These are phyloP conservation scores for Gobio gobio DNA, from an alignment of 2,113 vertebrate genomes.

Conservation along the genomic window DNA sequence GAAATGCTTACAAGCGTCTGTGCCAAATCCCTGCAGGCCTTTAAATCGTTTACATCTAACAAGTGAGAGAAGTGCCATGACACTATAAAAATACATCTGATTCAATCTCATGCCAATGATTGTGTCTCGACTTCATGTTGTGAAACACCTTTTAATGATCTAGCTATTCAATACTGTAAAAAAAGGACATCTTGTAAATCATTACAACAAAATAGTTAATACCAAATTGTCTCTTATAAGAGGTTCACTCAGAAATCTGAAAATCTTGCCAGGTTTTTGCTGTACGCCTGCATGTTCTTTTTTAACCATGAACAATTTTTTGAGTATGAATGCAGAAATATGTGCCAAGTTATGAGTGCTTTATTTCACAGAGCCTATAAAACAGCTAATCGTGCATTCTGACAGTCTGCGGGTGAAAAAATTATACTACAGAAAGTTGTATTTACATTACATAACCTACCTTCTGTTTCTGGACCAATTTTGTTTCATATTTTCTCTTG, in stretches of 20 bases:
- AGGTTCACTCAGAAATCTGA: background rate
- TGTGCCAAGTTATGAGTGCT: background rate
- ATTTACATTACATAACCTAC: conserved; percentile 38
- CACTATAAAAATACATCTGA: background rate
- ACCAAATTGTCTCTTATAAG: background rate
- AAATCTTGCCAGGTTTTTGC: background rate
- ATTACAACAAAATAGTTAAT: background rate
- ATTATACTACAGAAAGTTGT: conserved; percentile 18
- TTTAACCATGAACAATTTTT: background rate
- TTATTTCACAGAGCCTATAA: background rate
- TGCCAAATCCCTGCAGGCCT: background rate
- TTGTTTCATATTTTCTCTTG: conserved; percentile 45
- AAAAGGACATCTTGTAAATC: background rate
- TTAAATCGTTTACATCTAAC: background rate
- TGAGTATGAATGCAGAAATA: background rate
- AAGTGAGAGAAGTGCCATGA: background rate
- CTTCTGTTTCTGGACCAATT: conserved; percentile 54
- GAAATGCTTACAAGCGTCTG: background rate
- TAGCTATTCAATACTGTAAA: background rate
- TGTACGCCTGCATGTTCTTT: background rate
- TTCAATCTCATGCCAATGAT: background rate
- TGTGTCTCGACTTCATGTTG: background rate
- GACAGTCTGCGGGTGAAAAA: background rate
- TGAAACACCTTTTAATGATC: background rate
- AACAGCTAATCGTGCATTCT: background rate